phyloP scores from a whole-genome alignment of 2,888 invertebrate species.

The Caenorhabditis uteleia region DNA sequence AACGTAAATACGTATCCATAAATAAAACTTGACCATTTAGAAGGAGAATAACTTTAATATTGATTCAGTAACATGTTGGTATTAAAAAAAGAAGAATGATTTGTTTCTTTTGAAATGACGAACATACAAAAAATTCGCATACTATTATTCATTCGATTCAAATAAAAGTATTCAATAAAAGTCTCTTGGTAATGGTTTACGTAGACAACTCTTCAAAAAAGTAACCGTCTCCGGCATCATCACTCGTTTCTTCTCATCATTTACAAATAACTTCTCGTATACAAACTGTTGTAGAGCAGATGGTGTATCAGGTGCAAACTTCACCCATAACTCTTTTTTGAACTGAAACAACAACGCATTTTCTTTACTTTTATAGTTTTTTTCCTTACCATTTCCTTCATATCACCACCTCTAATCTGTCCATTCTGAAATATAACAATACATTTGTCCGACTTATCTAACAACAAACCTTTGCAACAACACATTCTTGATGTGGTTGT shows the following conservation, averaged over 20 bases:
- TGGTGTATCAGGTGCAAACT: slow-evolving; percentile 24
- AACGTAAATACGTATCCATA: no score
- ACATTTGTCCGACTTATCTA: slow-evolving; percentile 11
- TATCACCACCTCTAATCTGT: slow-evolving; percentile 6
- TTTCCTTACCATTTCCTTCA: slow-evolving; percentile 13
- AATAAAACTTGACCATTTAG: no score
- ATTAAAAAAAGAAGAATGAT: no score
- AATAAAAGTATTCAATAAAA: no score
- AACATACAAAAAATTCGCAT: no score
- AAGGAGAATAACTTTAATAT: no score
- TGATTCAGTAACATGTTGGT: no score
- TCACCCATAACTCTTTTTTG: slow-evolving; percentile 25
- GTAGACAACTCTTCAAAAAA: neutral
- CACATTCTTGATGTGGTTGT: slow-evolving; percentile 27
- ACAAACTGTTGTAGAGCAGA: slow-evolving; percentile 16
- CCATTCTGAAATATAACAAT: no score
- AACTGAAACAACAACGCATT: slow-evolving; percentile 11
- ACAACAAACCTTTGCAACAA: slow-evolving; percentile 19
- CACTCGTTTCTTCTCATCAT: slow-evolving; percentile 29
- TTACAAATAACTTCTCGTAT: slow-evolving; percentile 18
- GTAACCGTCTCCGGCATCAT: slow-evolving; percentile 4
- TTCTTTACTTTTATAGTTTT: neutral
- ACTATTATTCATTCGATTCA: no score
- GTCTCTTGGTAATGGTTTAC: neutral
- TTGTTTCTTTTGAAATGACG: no score